A percentile compares a stretch with the other conserved stretches of the same genome.
Conservation (phyloP, 2,888 invertebrate genomes). For the Apodemia zela region DNA sequence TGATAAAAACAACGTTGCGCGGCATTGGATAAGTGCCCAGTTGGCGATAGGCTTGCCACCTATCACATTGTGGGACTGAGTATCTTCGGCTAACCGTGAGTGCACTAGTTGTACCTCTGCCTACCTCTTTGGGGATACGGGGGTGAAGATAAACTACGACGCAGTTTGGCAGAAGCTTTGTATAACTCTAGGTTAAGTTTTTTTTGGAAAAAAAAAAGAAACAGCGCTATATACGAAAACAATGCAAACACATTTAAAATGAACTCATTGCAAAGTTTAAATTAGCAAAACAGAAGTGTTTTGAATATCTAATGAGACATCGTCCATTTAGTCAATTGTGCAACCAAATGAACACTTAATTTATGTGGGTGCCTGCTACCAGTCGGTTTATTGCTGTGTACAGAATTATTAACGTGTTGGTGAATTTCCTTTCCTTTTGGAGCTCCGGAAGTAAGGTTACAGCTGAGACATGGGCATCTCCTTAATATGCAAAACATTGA, state of each 20-base stretch:
- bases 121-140: no score
- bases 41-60: no score
- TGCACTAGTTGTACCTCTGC: no score
- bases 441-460: slow-evolving; percentile 62
- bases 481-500: slow-evolving; percentile 53
- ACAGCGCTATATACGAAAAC: no score
- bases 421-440: slow-evolving; percentile 73
- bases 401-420: slow-evolving; percentile 59
- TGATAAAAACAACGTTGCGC: no score
- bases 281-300: slow-evolving; percentile 3
- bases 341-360: slow-evolving; percentile 11
- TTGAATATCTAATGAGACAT: slow-evolving; percentile 8
- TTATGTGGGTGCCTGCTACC: slow-evolving; percentile 12
- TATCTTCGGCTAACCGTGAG: no score
- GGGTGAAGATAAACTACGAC: no score
- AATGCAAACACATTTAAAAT: background rate
- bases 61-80: no score
- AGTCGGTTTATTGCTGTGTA: slow-evolving; percentile 42
- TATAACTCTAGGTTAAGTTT: no score
- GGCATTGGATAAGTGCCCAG: no score
- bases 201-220: no score
- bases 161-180: no score
- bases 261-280: background rate
- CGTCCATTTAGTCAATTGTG: slow-evolving; percentile 6
- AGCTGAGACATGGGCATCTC: slow-evolving; percentile 47